Conservation (phyloP, 1,140 invertebrate species). For the Macrobrachium nipponense region DNA sequence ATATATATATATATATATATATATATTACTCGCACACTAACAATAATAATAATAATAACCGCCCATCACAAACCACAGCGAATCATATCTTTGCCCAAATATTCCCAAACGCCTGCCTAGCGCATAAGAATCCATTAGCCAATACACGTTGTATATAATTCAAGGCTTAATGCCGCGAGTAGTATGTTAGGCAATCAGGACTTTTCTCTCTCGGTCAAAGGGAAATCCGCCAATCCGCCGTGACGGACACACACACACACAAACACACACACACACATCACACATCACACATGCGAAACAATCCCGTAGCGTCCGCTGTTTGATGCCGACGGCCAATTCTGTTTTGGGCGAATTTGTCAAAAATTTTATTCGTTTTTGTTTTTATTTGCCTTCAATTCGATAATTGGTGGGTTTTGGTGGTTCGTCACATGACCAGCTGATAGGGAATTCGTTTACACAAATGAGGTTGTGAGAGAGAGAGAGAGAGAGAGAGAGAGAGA, state of each 20-base stretch:
- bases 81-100: no score
- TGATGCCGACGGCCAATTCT: not conserved
- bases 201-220: not conserved
- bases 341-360: not conserved
- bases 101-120: no score
- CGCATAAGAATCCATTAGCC: no score
- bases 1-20: no score
- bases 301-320: not conserved
- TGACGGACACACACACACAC: not conserved
- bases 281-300: not conserved
- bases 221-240: not conserved
- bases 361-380: no score
- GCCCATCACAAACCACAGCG: no score
- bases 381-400: no score
- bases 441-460: not conserved
- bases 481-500: conserved; percentile 28
- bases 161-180: not conserved
- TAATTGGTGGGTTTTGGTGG: no score
- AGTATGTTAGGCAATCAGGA: not conserved
- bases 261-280: conserved; percentile 16
- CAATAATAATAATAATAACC: no score
- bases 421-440: no score
- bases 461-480: conserved; percentile 8
- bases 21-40: no score
- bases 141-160: no score